Evolutionary conservation across 2,888 invertebrate species (phyloP), one percentile per base, ranked within the genome.

Genomic region (Netelia melanura): DNA sequence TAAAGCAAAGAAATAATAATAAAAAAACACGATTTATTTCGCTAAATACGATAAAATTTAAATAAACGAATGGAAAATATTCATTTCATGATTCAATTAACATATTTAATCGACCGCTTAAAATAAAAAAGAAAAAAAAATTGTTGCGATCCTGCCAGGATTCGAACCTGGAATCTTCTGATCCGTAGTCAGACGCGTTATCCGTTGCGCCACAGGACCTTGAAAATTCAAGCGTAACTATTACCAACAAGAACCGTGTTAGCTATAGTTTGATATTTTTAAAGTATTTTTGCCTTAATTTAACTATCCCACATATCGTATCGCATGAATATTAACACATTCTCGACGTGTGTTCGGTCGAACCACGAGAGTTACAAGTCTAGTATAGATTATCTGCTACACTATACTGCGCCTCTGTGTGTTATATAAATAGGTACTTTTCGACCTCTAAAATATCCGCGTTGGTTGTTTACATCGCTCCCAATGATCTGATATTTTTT

Each of bases 131-230:
- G 30, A 58, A 84, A 84, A 81, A 81, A 83, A 83, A 84, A 72
- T 10, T 0, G 14, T 6, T 6, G 43, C 91, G 91, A 91, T 91
- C 91, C 90, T 92, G 91, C 91, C 91, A 92, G 92, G 92, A 92
- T 91, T 92, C 91, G 91, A 92, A 91, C 91, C 95, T 96, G 95
- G 95, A 95, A 95, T 95, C 95, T 95, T 95, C 95, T 95, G 95
- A 95, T 96, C 95, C 95, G 95, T 96, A 95, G 95, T 95, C 95
- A 96, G 95, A 95, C 95, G 86, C 86, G 86, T 86, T 86, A 84
- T 86, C 95, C 95, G 93, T 95, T 95, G 95, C 95, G 95, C 95
- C 95, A 95, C 95, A 95, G 94, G 95, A 95, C 95, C 95, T n/a
- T 70, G 25, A 77, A 64, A 23, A 23, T 3, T 5, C 8, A 17